Conservation (phyloP, 2,113 vertebrate species). For the Xiphophorus maculatus region DNA sequence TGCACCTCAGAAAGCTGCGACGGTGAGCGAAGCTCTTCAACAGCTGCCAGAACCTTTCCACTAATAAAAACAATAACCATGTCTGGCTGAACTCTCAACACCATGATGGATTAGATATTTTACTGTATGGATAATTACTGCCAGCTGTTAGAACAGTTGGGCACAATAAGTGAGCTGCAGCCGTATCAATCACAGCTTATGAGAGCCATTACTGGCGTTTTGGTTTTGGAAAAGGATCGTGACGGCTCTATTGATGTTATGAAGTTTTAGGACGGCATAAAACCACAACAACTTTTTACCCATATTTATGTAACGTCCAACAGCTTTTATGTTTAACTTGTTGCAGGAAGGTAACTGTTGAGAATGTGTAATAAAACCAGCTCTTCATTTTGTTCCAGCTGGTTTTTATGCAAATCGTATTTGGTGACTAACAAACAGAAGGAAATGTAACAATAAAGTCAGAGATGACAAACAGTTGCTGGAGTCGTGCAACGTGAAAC, state of each 20-base stretch:
- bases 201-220: constrained; percentile 17
- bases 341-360: not conserved
- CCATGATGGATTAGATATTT: constrained; percentile 5
- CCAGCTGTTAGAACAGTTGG: constrained; percentile 51
- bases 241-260: not conserved
- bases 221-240: not conserved
- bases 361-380: too few relatives aligned
- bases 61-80: constrained; percentile 1
- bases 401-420: not conserved
- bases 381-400: too few relatives aligned
- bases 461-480: not conserved
- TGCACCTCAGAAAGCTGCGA: constrained; percentile 79
- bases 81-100: constrained; percentile 12
- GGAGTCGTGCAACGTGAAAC: not conserved
- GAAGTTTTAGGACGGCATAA: not conserved
- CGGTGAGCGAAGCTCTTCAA: constrained; percentile 75
- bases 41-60: constrained; percentile 5
- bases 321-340: not conserved
- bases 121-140: constrained; percentile 19
- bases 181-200: constrained; percentile 18
- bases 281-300: not conserved
- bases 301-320: not conserved
- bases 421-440: not conserved
- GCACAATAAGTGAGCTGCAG: not conserved
- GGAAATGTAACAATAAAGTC: not conserved